These are phyloP conservation scores for Scaptomyza caliginosa DNA, from an alignment of 2,888 invertebrate species.

Conservation along the genomic window DNA sequence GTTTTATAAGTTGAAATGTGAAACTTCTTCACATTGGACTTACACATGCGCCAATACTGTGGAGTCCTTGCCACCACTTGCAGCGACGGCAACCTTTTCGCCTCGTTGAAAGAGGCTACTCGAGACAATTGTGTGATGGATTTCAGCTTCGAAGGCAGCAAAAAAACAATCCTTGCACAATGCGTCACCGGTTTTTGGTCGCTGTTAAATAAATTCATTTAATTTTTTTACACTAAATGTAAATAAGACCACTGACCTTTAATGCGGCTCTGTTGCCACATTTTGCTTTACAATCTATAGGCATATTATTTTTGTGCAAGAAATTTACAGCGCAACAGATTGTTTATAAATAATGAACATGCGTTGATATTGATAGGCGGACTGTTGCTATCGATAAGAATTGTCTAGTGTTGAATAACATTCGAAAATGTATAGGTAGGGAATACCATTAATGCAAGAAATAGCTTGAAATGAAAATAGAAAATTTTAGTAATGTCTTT, in stretches of 20 bases:
- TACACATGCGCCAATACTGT: constrained; percentile 96
- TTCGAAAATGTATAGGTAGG: background rate
- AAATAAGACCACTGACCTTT: constrained; percentile 86
- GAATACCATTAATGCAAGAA: constrained; percentile 6
- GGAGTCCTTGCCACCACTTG: constrained; percentile 98
- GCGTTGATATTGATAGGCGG: background rate
- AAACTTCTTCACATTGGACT: constrained; percentile 15
- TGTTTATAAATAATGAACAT: constrained; percentile 48
- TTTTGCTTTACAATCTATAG: constrained; percentile 87
- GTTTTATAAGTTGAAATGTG: background rate
- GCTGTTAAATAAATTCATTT: constrained; percentile 54
- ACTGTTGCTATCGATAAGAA: constrained; percentile 28
- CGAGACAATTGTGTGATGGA: constrained; percentile 94
- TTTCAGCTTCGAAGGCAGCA: constrained; percentile 96
- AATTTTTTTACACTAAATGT: background rate
- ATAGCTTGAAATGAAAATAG: constrained; percentile 13
- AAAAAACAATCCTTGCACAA: constrained; percentile 98
- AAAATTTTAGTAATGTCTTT: constrained; percentile 37
- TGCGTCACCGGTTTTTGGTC: constrained; percentile 95
- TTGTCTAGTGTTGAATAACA: constrained; percentile 21
- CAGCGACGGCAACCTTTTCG: constrained; percentile 95
- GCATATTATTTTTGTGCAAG: constrained; percentile 86
- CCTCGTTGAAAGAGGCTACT: constrained; percentile 92
- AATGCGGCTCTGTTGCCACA: constrained; percentile 91
- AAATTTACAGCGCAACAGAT: background rate